A percentile compares a stretch with the other conserved stretches of the same genome.
phyloP scores from a whole-genome alignment of 2,113 vertebrate species.

The Cepphus grylle region DNA sequence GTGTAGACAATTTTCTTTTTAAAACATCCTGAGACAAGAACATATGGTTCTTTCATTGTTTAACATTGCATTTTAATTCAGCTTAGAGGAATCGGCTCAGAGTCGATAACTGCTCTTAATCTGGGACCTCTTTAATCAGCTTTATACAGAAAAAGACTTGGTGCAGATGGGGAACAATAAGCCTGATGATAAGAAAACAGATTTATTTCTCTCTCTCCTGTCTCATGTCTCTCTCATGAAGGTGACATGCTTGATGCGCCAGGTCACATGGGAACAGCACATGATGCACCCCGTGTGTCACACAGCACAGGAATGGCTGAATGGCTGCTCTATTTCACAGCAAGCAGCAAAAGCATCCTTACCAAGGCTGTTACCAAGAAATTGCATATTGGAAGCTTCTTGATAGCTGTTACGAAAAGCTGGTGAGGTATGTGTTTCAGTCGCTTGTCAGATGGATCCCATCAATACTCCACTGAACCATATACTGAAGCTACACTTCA shows the following conservation, averaged over 20 bases:
- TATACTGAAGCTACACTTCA: background rate
- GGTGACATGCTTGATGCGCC: background rate
- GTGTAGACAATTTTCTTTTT: background rate
- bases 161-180: background rate
- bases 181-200: background rate
- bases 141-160: background rate
- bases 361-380: background rate
- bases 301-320: background rate
- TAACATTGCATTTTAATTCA: background rate
- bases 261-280: slow-evolving; percentile 6
- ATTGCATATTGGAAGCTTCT: background rate
- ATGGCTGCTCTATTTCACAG: background rate
- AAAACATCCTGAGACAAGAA: background rate
- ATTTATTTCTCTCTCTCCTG: background rate
- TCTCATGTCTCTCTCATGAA: background rate
- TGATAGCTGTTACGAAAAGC: background rate
- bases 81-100: background rate
- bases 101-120: background rate
- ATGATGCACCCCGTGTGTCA: background rate
- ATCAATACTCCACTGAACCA: background rate
- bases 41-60: slow-evolving; percentile 4
- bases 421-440: background rate
- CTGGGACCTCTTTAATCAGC: background rate
- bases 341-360: background rate
- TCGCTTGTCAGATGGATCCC: background rate